phyloP scores from a whole-genome alignment of 2,113 vertebrate genomes.

The Porphyrio hochstetteri region DNA sequence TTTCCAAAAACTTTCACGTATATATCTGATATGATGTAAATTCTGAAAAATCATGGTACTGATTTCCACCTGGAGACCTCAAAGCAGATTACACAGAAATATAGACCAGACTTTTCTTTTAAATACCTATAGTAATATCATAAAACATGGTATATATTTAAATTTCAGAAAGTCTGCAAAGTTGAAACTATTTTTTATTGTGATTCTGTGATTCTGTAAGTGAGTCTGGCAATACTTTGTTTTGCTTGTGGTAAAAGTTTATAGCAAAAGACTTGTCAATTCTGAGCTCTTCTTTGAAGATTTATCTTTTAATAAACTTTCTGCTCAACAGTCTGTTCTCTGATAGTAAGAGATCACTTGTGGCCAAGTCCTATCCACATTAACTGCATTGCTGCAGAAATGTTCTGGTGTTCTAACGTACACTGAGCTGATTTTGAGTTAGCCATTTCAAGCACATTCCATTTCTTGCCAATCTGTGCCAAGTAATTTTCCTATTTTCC shows the following conservation, averaged over 20 bases:
- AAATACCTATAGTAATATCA: neutral
- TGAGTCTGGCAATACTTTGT: neutral
- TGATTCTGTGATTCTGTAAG: neutral
- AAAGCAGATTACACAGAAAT: neutral
- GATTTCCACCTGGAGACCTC: neutral
- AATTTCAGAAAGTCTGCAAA: neutral
- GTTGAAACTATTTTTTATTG: neutral
- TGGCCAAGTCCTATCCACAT: neutral
- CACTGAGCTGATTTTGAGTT: neutral
- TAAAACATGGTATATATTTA: neutral
- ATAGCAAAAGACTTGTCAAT: neutral
- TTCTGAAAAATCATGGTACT: neutral
- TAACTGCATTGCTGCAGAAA: neutral
- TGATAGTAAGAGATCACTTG: neutral
- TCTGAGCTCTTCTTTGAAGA: neutral
- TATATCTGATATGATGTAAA: neutral
- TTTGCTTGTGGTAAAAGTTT: neutral
- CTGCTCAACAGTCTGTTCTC: neutral
- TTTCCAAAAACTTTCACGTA: neutral
- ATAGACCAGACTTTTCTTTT: neutral
- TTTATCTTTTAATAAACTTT: neutral
- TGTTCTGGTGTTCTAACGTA: neutral
- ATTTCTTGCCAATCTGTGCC: neutral
- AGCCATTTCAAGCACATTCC: neutral
- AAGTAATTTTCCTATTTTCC: constrained; percentile 15